Conservation (phyloP, 2,113 vertebrate genomes). For the Desmodus rotundus region DNA sequence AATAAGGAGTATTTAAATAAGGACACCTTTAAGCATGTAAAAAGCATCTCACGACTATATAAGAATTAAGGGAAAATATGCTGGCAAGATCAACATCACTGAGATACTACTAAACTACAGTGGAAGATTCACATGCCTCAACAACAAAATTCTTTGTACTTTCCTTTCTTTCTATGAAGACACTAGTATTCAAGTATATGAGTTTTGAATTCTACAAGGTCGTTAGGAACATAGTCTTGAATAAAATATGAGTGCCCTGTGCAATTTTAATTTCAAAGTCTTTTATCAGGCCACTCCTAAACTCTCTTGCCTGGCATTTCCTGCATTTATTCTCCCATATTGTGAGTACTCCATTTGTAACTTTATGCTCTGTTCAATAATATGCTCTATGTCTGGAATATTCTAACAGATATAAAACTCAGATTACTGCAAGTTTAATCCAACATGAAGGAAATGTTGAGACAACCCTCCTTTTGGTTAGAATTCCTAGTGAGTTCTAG, state of each 20-base stretch:
- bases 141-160: not conserved
- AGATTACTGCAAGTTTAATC: not conserved
- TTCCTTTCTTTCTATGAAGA: not conserved
- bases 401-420: conserved; percentile 1
- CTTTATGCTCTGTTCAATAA: conserved; percentile 4
- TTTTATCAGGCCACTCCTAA: not conserved
- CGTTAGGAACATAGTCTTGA: not conserved
- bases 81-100: not conserved
- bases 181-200: not conserved
- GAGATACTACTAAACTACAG: not conserved
- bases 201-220: not conserved
- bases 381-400: not conserved
- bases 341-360: not conserved
- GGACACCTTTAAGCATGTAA: not conserved
- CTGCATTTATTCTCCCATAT: not conserved
- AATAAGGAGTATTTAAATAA: conserved; percentile 7
- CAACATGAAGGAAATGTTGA: not conserved
- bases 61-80: not conserved
- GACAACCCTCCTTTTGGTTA: not conserved
- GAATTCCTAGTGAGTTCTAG: not conserved
- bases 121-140: not conserved
- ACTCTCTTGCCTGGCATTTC: not conserved
- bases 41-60: not conserved
- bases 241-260: not conserved
- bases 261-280: conserved; percentile 3